Evolutionary conservation across 2,888 invertebrate genomes (phyloP).

Genomic region (Tanypteryx hageni): DNA sequence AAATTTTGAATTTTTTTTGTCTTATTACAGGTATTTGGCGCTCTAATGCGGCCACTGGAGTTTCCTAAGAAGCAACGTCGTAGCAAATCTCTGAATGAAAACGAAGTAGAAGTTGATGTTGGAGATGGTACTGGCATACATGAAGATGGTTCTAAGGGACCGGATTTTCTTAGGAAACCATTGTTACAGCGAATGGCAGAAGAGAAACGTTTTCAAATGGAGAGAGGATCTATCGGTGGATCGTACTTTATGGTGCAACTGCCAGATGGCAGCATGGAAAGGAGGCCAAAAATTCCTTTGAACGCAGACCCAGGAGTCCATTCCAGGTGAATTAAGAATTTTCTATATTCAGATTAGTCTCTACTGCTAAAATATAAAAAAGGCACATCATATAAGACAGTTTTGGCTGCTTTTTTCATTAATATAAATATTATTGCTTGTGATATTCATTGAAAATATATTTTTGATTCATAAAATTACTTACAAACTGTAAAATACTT

Average conservation of each 20-base stretch:
- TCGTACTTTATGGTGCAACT: constrained; percentile 92
- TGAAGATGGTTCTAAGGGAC: constrained; percentile 69
- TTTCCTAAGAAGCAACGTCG: constrained; percentile 81
- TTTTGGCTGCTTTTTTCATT: too few relatives aligned
- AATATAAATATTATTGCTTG: too few relatives aligned
- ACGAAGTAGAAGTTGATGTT: constrained; percentile 60
- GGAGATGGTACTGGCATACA: constrained; percentile 52
- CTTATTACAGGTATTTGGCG: constrained; percentile 81
- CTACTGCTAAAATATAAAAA: neutral
- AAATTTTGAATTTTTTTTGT: neutral
- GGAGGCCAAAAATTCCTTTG: constrained; percentile 91
- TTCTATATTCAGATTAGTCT: neutral
- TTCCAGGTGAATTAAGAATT: constrained; percentile 75
- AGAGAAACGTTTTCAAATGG: constrained; percentile 93
- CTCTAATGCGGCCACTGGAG: constrained; percentile 87
- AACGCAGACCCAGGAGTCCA: constrained; percentile 96
- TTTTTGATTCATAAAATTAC: too few relatives aligned
- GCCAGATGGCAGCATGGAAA: constrained; percentile 94
- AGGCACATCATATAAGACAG: too few relatives aligned
- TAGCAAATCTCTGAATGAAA: constrained; percentile 41
- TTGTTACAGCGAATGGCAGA: constrained; percentile 94
- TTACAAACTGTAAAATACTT: too few relatives aligned
- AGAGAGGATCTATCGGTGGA: constrained; percentile 91
- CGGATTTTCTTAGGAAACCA: constrained; percentile 85
- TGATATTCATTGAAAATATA: too few relatives aligned